phyloP scores from a whole-genome alignment of 2,113 vertebrate genomes.

The Acrocephalus kingi region DNA sequence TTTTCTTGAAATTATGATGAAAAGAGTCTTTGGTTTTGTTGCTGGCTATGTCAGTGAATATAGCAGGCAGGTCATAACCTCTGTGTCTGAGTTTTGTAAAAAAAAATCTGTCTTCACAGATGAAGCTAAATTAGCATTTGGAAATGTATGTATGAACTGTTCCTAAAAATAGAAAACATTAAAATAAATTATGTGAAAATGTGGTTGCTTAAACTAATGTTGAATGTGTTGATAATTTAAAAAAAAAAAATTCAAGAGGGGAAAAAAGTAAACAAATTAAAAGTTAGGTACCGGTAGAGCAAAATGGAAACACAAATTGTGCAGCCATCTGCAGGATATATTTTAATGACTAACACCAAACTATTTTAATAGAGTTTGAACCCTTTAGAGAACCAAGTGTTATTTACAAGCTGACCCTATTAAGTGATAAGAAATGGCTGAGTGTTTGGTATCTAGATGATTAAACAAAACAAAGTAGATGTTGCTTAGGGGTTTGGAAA shows the following conservation, averaged over 20 bases:
- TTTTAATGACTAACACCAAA: slow-evolving; percentile 13
- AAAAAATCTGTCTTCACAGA: not conserved
- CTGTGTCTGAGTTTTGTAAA: not conserved
- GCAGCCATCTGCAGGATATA: not conserved
- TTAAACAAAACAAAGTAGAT: not conserved
- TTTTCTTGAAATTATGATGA: not conserved
- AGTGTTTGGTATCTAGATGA: slow-evolving; percentile 1
- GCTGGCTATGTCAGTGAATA: not conserved
- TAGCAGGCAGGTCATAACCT: not conserved
- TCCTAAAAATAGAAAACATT: not conserved
- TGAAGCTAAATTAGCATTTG: not conserved
- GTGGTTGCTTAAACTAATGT: not conserved
- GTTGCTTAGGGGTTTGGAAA: not conserved
- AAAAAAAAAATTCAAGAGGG: not conserved
- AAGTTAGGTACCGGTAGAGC: not conserved
- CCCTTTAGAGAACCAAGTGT: not conserved
- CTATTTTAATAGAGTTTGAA: slow-evolving; percentile 30
- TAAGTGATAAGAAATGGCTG: not conserved
- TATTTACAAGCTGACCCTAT: slow-evolving; percentile 1
- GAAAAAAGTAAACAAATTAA: not conserved
- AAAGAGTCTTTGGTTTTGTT: not conserved
- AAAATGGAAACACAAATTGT: slow-evolving; percentile 4
- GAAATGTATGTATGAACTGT: not conserved
- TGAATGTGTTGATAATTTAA: not conserved
- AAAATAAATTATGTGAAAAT: not conserved